A percentile compares a stretch with the other conserved stretches of the same genome.
Evolutionary conservation across 2,113 vertebrate genomes (phyloP).

Genomic region (Pandion haliaetus): DNA sequence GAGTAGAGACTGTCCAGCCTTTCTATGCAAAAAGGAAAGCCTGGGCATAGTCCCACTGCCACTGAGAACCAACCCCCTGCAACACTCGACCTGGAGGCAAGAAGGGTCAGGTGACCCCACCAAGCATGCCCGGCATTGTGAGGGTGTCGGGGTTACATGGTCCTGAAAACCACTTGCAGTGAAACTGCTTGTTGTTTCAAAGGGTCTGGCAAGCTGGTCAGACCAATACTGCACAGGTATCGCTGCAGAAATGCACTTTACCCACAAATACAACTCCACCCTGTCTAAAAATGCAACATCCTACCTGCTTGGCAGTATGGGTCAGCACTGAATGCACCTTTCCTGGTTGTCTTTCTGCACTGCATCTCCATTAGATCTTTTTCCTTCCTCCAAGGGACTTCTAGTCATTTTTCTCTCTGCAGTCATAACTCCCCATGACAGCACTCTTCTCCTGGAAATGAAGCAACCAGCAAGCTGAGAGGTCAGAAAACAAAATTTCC

Average conservation of each 20-base stretch:
- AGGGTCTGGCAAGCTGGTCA: not conserved
- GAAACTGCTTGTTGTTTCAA: not conserved
- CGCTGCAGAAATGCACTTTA: not conserved
- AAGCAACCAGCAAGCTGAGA: not conserved
- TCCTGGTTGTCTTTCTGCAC: not conserved
- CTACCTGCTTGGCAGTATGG: not conserved
- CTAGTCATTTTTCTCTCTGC: not conserved
- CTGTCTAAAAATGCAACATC: not conserved
- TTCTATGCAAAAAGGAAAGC: not conserved
- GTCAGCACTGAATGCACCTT: not conserved
- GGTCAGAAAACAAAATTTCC: not conserved
- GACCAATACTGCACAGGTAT: not conserved
- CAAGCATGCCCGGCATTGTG: rapidly evolving
- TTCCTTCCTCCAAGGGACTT: not conserved
- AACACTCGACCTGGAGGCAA: not conserved
- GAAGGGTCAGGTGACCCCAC: not conserved
- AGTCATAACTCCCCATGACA: not conserved
- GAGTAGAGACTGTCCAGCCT: not conserved
- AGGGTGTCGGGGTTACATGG: not conserved
- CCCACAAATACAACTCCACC: too few relatives aligned
- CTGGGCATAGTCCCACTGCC: not conserved
- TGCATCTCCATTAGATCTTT: not conserved
- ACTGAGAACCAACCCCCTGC: not conserved
- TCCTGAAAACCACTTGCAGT: not conserved
- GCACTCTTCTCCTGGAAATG: not conserved